These are phyloP conservation scores for Dolichopus griseipennis DNA, from an alignment of 2,888 invertebrate species.

Conservation along the genomic window DNA sequence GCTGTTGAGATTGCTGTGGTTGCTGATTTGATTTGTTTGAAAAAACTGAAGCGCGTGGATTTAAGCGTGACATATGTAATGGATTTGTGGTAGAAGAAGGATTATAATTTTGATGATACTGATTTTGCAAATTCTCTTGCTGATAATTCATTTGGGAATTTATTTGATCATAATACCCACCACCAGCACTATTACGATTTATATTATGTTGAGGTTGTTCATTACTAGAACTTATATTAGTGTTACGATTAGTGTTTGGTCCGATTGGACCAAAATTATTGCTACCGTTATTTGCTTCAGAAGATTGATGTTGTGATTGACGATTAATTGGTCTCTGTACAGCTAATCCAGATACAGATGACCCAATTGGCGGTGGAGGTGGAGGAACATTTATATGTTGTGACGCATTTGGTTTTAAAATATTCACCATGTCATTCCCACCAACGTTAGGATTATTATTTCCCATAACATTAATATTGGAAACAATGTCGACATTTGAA, in stretches of 20 bases:
- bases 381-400: slow-evolving; percentile 15
- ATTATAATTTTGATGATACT: slow-evolving; percentile 25
- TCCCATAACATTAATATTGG: neutral
- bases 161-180: slow-evolving; percentile 22
- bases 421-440: slow-evolving; percentile 22
- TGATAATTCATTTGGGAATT: slow-evolving; percentile 33
- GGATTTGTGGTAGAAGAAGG: slow-evolving; percentile 29
- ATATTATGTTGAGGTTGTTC: slow-evolving; percentile 22
- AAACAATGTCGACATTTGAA: neutral
- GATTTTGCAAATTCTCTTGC: slow-evolving; percentile 12
- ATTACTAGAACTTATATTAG: slow-evolving; percentile 32
- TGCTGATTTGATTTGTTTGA: slow-evolving; percentile 35
- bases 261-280: slow-evolving; percentile 36
- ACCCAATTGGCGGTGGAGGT: slow-evolving; percentile 26
- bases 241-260: slow-evolving; percentile 23
- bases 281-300: slow-evolving; percentile 6
- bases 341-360: slow-evolving; percentile 29
- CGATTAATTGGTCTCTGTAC: slow-evolving; percentile 35
- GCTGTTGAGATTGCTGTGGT: slow-evolving; percentile 23
- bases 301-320: slow-evolving; percentile 19
- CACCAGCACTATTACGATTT: slow-evolving; percentile 18
- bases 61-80: slow-evolving; percentile 58
- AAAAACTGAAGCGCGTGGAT: slow-evolving; percentile 74
- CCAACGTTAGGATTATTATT: neutral
- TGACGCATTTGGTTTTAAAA: slow-evolving; percentile 21